Evolutionary conservation across 2,113 vertebrate genomes (phyloP).

Genomic region (Anhinga anhinga): DNA sequence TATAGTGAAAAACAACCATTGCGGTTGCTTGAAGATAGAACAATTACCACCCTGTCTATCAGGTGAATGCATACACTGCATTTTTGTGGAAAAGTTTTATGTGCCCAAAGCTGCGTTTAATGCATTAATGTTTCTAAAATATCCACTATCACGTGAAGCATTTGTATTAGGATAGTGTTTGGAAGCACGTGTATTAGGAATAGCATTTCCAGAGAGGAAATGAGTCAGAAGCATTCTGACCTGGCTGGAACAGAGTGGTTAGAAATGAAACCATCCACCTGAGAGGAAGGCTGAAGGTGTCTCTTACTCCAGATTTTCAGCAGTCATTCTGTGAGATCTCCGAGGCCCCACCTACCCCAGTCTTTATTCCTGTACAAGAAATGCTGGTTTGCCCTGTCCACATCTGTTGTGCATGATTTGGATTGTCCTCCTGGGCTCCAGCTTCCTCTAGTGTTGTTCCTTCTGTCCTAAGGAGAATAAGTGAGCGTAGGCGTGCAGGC

Average conservation of each 20-base stretch:
- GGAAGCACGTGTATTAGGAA: background rate
- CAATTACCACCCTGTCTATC: background rate
- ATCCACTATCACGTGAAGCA: background rate
- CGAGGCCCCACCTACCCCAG: background rate
- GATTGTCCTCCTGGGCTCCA: background rate
- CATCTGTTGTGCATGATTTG: rapidly evolving
- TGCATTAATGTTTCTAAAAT: background rate
- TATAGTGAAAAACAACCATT: background rate
- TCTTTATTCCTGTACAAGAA: background rate
- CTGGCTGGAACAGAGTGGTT: background rate
- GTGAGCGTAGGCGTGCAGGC: rapidly evolving
- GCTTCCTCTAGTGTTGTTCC: background rate
- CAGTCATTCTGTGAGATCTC: background rate
- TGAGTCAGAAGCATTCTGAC: background rate
- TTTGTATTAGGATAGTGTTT: background rate
- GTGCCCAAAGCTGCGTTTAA: background rate
- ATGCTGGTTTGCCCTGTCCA: background rate
- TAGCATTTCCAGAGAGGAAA: background rate
- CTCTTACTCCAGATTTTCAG: background rate
- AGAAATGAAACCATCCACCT: background rate
- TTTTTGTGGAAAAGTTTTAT: background rate
- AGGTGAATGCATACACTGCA: background rate
- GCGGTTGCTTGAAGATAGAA: background rate
- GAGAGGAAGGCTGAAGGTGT: background rate
- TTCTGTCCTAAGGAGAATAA: background rate